Base-by-base conservation (phyloP, 2,888 invertebrate species). In the Eucera pruinosa region DNA sequence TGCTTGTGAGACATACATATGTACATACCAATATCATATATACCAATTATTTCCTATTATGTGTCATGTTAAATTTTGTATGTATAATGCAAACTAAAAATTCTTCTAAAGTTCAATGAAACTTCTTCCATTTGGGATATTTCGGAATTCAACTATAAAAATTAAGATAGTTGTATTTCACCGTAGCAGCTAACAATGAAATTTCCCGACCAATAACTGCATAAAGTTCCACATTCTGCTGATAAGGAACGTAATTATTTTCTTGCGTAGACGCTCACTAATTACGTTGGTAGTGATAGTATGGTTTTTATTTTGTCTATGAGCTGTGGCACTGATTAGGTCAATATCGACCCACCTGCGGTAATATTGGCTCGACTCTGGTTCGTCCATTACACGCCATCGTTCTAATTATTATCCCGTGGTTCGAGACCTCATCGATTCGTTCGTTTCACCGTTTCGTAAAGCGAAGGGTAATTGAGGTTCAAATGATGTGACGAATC, bases 331-430 rank as follows among this genome's bases (percentile, higher is more conserved):
- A 64, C 52, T 52, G 69, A 64, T 68, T 60, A 55, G 41, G 23
- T 30, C 48, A 23, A 27, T 25, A 52, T 55, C 61, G 76, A 54
- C n/a, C 58, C 52, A 47, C 50, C 50, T 39, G 71, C 45, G 65
- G 70, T 80, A 78, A 66, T 62, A 71, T 75, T 83, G 65, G 58
- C 18, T 27, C 61, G 36, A 45, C 69, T 82, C 62, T 48, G 60
- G 57, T 80, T 69, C 80, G 68, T 50, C 66, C 67, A 74, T 82
- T 82, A 83, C 77, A 77, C 61, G 61, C 77, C 77, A 60, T 73
- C 70, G 77, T 65, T 77, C 70, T 80, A 83, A 82, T 82, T 82
- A 83, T 83, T 77, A 78, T 67, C 65, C 80, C 23, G 70, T 60
- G 66, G 68, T 72, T 70, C 83, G 80, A 61, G 69, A 65, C 52